Conservation (phyloP, 2,888 invertebrate species). For the Leptinotarsa rubiginosa region DNA sequence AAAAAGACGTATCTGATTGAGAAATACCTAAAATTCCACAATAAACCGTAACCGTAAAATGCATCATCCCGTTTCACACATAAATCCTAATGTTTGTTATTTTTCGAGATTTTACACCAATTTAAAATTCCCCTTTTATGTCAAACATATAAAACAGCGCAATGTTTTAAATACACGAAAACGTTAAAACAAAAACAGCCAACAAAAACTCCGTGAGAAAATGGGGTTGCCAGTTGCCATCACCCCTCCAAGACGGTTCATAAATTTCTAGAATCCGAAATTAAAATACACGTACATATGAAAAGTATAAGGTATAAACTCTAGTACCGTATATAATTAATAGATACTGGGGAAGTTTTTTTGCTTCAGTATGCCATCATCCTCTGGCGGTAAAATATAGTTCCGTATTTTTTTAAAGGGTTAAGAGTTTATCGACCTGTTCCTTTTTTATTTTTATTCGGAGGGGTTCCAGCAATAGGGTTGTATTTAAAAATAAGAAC, state of each 20-base stretch:
- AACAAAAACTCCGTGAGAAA: constrained; percentile 45
- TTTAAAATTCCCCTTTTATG: constrained; percentile 53
- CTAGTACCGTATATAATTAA: constrained; percentile 41
- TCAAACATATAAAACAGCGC: constrained; percentile 51
- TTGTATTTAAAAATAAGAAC: constrained; percentile 37
- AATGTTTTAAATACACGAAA: constrained; percentile 51
- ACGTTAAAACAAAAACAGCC: constrained; percentile 45
- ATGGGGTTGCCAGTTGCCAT: constrained; percentile 24
- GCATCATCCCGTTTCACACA: constrained; percentile 42
- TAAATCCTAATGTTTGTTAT: constrained; percentile 43
- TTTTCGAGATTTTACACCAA: constrained; percentile 41
- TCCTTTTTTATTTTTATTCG: constrained; percentile 33
- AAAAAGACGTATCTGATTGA: too few species aligned
- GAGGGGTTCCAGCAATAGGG: constrained; percentile 28
- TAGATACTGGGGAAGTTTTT: constrained; percentile 40
- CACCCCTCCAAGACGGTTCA: constrained; percentile 28
- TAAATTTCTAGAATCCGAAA: constrained; percentile 45
- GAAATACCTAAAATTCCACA: background rate
- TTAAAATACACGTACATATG: constrained; percentile 43
- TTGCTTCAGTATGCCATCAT: constrained; percentile 36
- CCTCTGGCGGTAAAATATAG: constrained; percentile 45
- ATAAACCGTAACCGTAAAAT: background rate
- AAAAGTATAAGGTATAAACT: constrained; percentile 40
- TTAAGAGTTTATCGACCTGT: constrained; percentile 47
- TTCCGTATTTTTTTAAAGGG: constrained; percentile 50